phyloP scores from a whole-genome alignment of 2,888 invertebrate genomes.

The Incurvaria masculella region DNA sequence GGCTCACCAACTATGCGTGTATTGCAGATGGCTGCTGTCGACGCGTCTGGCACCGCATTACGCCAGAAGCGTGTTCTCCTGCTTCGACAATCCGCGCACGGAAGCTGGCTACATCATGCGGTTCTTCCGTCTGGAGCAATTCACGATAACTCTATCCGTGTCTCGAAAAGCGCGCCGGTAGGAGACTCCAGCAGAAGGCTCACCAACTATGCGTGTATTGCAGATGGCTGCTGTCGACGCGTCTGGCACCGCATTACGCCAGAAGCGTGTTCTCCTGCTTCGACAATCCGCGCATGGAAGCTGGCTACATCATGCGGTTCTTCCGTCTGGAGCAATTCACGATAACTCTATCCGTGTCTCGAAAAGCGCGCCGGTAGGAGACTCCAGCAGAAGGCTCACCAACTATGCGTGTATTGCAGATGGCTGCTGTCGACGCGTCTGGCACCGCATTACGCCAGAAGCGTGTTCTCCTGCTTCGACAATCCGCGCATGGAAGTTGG shows the following conservation, averaged over 20 bases:
- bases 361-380: constrained; percentile 27
- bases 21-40: too few relatives aligned
- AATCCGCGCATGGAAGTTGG: constrained; percentile 68
- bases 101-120: too few relatives aligned
- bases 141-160: too few relatives aligned
- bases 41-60: too few relatives aligned
- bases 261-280: constrained; percentile 70
- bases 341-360: constrained; percentile 34
- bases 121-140: too few relatives aligned
- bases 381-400: too few relatives aligned
- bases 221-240: constrained; percentile 60
- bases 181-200: too few relatives aligned
- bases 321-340: constrained; percentile 28
- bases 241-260: constrained; percentile 60
- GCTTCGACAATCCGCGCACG: too few relatives aligned
- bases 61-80: too few relatives aligned
- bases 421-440: constrained; percentile 60
- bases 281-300: constrained; percentile 70
- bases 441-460: constrained; percentile 58
- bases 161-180: too few relatives aligned
- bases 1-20: too few relatives aligned
- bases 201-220: constrained; percentile 18
- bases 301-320: constrained; percentile 44
- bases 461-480: constrained; percentile 72
- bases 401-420: constrained; percentile 35